Base-by-base conservation (phyloP, 2,888 invertebrate genomes). In the Lagria hirta region DNA sequence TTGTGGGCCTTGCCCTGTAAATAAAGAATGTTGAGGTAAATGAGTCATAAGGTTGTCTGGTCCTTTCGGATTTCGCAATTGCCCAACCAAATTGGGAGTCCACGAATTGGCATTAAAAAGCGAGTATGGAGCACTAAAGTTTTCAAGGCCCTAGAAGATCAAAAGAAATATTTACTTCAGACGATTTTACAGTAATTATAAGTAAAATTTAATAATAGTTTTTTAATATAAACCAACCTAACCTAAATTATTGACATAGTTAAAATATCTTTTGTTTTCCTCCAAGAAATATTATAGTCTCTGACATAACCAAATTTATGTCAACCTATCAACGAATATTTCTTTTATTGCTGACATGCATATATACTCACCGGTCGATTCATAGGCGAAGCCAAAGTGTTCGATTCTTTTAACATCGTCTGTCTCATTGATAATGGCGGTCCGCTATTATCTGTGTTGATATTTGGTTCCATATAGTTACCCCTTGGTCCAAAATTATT, bases 1-100 rank as follows among this genome's bases (percentile, higher is more conserved):
- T 18, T 88, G 87, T 1, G 86, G 86, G 2, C 86, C 85, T 3
- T 85, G 83, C 0, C 84, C 84, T 6, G 84, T 82, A 43, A 65
- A 65, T 24, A 88, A 72, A 1, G 86, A 85, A 79, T 88, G 80
- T 20, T 69, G 69, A 7, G 60, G 58, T 24, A 61, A 28, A 7
- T 55, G 23, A 4, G 34, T 44, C 10, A 49, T 27, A 48, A 48
- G 48, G 7, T 42, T 49, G 3, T 49, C 37, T 3, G 54, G 52
- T n/a, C 52, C 38, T 38, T 53, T 61, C 20, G 51, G 50, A 5
- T 49, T 58, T 33, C 64, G 53, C 23, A 66, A 52, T 32, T 65
- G 68, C 6, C 63, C 65, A 1, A 64, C 60, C 32, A 72, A 48
- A 48, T 65, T 69, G 4, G 72, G 71, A 2, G 66, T 60, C 73